phyloP scores from a whole-genome alignment of 2,888 invertebrate genomes.

The Drosophila paucipuncta region DNA sequence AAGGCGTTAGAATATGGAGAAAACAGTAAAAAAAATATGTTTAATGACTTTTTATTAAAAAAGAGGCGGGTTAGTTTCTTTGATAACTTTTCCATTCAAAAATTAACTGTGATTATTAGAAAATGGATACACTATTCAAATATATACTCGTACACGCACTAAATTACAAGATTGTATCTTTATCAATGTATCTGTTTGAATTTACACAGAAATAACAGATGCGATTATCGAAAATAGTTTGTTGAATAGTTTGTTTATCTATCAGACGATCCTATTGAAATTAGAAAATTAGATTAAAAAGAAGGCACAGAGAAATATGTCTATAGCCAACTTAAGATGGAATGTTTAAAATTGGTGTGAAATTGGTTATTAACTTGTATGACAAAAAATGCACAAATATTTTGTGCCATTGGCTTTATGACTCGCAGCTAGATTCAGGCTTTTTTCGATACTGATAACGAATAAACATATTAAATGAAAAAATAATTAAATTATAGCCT shows the following conservation, averaged over 20 bases:
- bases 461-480: not conserved
- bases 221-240: not conserved
- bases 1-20: fast-evolving
- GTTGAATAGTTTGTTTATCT: not conserved
- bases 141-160: no score
- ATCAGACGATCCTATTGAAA: not conserved
- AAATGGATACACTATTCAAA: not conserved
- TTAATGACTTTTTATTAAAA: no score
- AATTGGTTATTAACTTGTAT: not conserved
- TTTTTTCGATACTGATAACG: not conserved
- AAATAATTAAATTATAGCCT: not conserved
- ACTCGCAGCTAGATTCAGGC: not conserved
- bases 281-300: not conserved
- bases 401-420: not conserved
- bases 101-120: not conserved
- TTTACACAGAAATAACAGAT: no score
- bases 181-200: not conserved
- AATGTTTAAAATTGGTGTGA: not conserved
- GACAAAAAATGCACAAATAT: not conserved
- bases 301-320: not conserved
- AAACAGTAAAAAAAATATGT: not conserved
- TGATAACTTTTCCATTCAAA: not conserved
- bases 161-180: not conserved
- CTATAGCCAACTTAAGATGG: not conserved
- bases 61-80: not conserved